Evolutionary conservation across 2,113 vertebrate genomes (phyloP), one percentile per base, ranked within the genome.

Genomic region (Poecilia latipinna): DNA sequence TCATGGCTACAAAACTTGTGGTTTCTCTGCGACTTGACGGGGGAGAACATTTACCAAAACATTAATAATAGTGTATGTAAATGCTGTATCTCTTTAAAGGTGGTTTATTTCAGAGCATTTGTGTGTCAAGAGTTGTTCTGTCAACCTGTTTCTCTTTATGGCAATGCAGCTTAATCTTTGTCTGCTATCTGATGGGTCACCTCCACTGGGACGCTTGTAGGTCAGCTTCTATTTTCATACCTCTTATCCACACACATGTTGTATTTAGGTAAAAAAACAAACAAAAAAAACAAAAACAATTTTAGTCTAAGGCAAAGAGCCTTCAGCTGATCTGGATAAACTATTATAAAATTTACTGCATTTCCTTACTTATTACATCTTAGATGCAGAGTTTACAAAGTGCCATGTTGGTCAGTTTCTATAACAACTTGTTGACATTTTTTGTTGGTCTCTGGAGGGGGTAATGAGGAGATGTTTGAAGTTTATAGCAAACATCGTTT

Each of bases 211-310:
- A 87, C 39, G 4, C 83, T 91, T 87, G 85, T 91, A 92, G 91
- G 92, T 94, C 85, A 90, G 90, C 79, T 75, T 65, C 84, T 89
- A 83, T 91, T 91, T 93, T 88, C 72, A 82, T 68, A 70, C 12
- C 39, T 42, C 68, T 54, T 33, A 33, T 62, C 63, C 48, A 44
- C 39, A 77, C 57, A 70, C 13, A 3, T 4, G 12, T 12, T 70
- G 13, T 64, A 61, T 76, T 76, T 35, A 15, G 48, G 31, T 60
- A 29, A 70, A 61, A 37, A 10, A 33, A 33, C 1, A 28, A 29
- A 29, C 29, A 29, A 29, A 2, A 1, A 35, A 8, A 33, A 35
- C 3, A 37, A 44, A 60, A 68, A 39, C 8, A 61, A 28, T 71
- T 66, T 70, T 74, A 82, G 69, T 75, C 37, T 68, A 57, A 48